Evolutionary conservation across 1,140 invertebrate species (phyloP).

Genomic region (Melitaea cinxia): DNA sequence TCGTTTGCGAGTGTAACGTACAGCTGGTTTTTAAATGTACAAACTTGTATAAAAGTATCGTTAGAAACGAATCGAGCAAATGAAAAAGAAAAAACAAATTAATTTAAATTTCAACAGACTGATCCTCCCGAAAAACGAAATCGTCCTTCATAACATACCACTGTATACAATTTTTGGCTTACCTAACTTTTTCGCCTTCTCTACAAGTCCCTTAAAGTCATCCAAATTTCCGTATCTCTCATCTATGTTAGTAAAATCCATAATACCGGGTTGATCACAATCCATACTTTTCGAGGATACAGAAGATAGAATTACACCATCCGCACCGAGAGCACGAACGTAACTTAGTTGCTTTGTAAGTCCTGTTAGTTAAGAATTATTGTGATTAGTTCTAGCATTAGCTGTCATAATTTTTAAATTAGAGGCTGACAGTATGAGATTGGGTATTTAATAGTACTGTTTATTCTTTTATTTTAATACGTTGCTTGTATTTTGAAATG

Average conservation of each 20-base stretch:
- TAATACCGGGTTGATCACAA: slow-evolving; percentile 86
- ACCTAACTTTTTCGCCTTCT: slow-evolving; percentile 82
- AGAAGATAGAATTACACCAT: slow-evolving; percentile 84
- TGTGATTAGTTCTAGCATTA: neutral
- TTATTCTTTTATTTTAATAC: no score
- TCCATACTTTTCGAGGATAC: slow-evolving; percentile 84
- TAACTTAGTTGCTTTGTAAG: slow-evolving; percentile 68
- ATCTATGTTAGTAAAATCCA: slow-evolving; percentile 86
- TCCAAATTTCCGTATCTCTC: slow-evolving; percentile 85
- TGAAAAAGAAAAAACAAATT: no score
- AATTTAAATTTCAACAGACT: no score
- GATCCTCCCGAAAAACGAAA: no score
- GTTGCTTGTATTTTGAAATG: no score
- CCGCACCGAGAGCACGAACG: slow-evolving; percentile 64
- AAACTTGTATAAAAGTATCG: no score
- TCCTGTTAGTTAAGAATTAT: slow-evolving; percentile 45
- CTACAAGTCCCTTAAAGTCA: slow-evolving; percentile 85
- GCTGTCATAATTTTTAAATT: no score
- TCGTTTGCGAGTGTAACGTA: no score
- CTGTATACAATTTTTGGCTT: slow-evolving; percentile 16
- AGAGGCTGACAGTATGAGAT: no score
- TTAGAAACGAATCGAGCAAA: no score
- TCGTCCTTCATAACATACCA: neutral
- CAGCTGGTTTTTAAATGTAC: no score
- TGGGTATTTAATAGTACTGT: no score